Conservation (phyloP, 2,797 vertebrate species). For the Cephalopachus bancanus region DNA sequence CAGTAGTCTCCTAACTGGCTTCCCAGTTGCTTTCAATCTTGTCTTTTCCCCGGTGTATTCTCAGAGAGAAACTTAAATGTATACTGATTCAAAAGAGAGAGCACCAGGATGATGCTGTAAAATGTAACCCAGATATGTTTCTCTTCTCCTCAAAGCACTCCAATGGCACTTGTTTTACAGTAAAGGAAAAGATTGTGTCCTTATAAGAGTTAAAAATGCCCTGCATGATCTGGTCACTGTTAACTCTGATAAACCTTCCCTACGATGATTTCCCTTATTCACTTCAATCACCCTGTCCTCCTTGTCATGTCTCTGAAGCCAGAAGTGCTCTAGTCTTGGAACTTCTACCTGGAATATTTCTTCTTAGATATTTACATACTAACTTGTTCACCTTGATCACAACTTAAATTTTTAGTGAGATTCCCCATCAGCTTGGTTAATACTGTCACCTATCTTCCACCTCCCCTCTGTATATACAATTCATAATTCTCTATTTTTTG, state of each 20-base stretch:
- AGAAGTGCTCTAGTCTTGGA: not conserved
- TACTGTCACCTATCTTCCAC: not conserved
- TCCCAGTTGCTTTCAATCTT: not conserved
- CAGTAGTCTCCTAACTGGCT: not conserved
- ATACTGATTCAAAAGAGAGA: not conserved
- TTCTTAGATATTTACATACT: not conserved
- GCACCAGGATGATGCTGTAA: not conserved
- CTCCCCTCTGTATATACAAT: not conserved
- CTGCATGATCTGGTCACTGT: not conserved
- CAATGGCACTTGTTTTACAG: not conserved
- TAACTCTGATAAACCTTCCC: not conserved
- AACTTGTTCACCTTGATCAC: not conserved
- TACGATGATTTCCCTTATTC: not conserved
- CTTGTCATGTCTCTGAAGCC: not conserved
- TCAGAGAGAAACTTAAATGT: not conserved
- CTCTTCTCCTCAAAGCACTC: not conserved
- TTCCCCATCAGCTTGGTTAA: not conserved
- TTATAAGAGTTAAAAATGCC: not conserved
- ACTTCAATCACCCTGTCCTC: not conserved
- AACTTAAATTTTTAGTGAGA: not conserved
- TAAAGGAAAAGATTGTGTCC: not conserved
- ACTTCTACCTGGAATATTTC: not conserved
- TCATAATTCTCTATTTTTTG: not conserved
- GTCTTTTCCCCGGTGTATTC: not conserved
- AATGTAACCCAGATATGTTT: not conserved